Conservation (phyloP, 2,113 vertebrate genomes). For the Psilopsiagon aurifrons region DNA sequence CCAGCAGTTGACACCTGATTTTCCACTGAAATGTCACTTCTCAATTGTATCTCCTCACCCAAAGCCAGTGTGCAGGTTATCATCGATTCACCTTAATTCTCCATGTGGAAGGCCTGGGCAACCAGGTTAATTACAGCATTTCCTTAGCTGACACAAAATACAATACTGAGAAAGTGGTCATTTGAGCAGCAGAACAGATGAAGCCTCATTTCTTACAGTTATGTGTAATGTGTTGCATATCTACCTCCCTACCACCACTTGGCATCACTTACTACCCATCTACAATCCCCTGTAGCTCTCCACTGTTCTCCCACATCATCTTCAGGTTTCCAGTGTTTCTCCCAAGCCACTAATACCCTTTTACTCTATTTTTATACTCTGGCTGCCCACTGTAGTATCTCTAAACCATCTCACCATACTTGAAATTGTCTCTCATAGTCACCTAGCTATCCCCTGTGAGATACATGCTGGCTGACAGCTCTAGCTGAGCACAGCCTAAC, state of each 20-base stretch:
- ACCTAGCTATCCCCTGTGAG: background rate
- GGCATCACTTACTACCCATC: background rate
- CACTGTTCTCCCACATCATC: background rate
- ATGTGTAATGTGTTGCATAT: background rate
- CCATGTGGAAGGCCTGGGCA: background rate
- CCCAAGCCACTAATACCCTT: background rate
- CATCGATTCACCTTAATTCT: background rate
- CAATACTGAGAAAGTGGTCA: background rate
- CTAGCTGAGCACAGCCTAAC: background rate
- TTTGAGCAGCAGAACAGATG: background rate
- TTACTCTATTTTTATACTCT: background rate
- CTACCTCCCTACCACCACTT: background rate
- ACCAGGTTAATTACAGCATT: background rate
- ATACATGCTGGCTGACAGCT: background rate
- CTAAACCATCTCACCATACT: background rate
- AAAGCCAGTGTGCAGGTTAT: background rate
- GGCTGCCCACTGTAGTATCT: background rate
- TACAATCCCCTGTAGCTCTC: background rate
- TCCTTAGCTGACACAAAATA: background rate
- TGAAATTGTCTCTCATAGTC: background rate
- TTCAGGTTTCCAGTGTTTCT: background rate
- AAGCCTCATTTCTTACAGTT: background rate
- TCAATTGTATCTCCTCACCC: background rate
- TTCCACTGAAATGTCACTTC: background rate
- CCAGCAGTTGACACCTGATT: background rate